Evolutionary conservation across 2,113 vertebrate genomes (phyloP), one percentile per base, ranked within the genome.

Genomic region (Pangasianodon hypophthalmus): DNA sequence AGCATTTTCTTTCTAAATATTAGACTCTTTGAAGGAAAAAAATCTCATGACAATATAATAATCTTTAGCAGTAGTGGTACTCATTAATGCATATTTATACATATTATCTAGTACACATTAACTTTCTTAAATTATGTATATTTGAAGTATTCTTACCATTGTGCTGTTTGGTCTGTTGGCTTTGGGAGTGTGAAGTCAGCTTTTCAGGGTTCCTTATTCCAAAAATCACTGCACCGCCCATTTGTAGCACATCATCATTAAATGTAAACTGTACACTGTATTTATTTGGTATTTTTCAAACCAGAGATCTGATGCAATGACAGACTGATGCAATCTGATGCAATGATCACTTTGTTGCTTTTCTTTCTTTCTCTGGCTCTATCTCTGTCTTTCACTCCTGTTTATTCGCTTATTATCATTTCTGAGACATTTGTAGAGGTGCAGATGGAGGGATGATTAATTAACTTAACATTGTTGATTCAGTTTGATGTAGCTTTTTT

Each of bases 271-370:
- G 41, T 85, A 85, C 58, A 85, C 84, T 67, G 62, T 69, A 69
- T 86, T 86, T 86, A 86, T 52, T 86, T 52, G 7, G 3, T 86
- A 50, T 86, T 86, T 86, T 69, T 69, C 46, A 21, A 86, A 50
- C 84, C 14, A 32, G 44, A 48, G 46, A 86, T 69, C 60, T 86
- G 84, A 86, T 37, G 62, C 62, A 86, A 86, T 86, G 84, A 86
- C 46, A 86, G 62, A n/a, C 44, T 86, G 62, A 86, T 86, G 58
- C 83, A 85, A 85, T 64, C 58, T 85, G 83, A 85, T 85, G 84
- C 84, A 86, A 86, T 32, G 84, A 86, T 86, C 62, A 86, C 24
- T 86, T 86, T 86, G 84, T 21, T 86, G 46, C 84, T 52, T 86
- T 50, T 85, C 62, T 48, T 85, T 85, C 84, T 85, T 85, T 86